Evolutionary conservation across 2,888 invertebrate genomes (phyloP).

Genomic region (Cheiracanthium punctorium): DNA sequence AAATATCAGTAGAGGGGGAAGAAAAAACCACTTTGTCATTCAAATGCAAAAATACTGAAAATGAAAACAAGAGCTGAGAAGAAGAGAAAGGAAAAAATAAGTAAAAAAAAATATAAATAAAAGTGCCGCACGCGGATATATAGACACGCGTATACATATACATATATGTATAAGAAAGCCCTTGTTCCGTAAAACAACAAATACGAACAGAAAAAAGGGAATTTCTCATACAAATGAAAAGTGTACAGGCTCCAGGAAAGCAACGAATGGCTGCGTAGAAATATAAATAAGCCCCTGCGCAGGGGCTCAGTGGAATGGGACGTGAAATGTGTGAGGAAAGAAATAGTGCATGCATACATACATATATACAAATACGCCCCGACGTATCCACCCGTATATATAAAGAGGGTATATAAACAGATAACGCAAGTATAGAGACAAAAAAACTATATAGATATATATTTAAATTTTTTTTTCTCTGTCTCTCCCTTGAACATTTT

Average conservation of each 20-base stretch:
- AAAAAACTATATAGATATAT: too few relatives aligned
- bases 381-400: slow-evolving; percentile 44
- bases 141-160: slow-evolving; percentile 44
- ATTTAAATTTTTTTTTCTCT: slow-evolving; percentile 12
- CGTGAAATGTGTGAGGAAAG: slow-evolving; percentile 14
- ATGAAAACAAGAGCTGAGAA: slow-evolving; percentile 49
- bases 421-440: slow-evolving; percentile 37
- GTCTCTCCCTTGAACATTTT: not conserved
- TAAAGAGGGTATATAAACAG: slow-evolving; percentile 59
- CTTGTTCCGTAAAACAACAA: slow-evolving; percentile 52
- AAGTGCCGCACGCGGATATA: slow-evolving; percentile 19
- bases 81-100: not conserved
- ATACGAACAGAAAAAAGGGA: slow-evolving; percentile 34
- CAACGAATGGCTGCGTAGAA: slow-evolving; percentile 37
- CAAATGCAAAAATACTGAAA: slow-evolving; percentile 68
- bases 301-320: slow-evolving; percentile 40
- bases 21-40: slow-evolving; percentile 65
- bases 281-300: slow-evolving; percentile 58
- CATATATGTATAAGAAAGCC: slow-evolving; percentile 38
- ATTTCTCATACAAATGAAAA: slow-evolving; percentile 63
- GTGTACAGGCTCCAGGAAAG: slow-evolving; percentile 20
- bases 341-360: slow-evolving; percentile 38
- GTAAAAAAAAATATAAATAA: not conserved
- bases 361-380: slow-evolving; percentile 21
- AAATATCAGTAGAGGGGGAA: not conserved